phyloP scores from a whole-genome alignment of 2,797 vertebrate species.

The Pseudocheirus occidentalis region DNA sequence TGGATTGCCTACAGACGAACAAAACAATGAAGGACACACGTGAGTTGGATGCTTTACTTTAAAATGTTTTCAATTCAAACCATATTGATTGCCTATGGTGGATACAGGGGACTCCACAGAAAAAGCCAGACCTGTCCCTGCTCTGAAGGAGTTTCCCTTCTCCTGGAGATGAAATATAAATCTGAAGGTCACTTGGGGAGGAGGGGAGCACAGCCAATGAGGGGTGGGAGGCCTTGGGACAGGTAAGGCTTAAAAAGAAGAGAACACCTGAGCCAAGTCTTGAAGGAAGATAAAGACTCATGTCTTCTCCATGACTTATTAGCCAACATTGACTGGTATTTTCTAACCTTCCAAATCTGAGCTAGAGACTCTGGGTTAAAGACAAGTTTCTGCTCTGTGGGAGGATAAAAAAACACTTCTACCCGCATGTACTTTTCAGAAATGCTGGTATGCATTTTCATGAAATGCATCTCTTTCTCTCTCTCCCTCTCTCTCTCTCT shows the following conservation, averaged over 20 bases:
- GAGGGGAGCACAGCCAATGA: background rate
- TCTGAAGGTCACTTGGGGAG: background rate
- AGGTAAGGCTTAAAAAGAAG: background rate
- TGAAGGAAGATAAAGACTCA: background rate
- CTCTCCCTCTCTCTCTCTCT: too few relatives aligned
- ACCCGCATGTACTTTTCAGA: constrained; percentile 28
- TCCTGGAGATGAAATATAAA: background rate
- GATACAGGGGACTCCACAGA: background rate
- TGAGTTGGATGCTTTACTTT: constrained; percentile 48
- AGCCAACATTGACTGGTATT: constrained; percentile 26
- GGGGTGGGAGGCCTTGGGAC: background rate
- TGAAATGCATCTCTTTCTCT: background rate
- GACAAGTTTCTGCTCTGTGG: background rate
- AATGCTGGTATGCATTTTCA: constrained; percentile 1
- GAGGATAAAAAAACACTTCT: background rate
- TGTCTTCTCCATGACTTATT: background rate
- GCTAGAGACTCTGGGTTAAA: background rate
- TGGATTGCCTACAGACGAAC: constrained; percentile 88
- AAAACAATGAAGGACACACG: constrained; percentile 62
- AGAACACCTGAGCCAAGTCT: background rate
- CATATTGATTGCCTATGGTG: background rate
- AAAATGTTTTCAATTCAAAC: constrained; percentile 22
- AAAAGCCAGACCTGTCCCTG: background rate
- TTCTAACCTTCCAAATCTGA: background rate
- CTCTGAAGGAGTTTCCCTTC: background rate